These are phyloP conservation scores for Petroica traversi DNA, from an alignment of 2,113 vertebrate species.

Conservation along the genomic window DNA sequence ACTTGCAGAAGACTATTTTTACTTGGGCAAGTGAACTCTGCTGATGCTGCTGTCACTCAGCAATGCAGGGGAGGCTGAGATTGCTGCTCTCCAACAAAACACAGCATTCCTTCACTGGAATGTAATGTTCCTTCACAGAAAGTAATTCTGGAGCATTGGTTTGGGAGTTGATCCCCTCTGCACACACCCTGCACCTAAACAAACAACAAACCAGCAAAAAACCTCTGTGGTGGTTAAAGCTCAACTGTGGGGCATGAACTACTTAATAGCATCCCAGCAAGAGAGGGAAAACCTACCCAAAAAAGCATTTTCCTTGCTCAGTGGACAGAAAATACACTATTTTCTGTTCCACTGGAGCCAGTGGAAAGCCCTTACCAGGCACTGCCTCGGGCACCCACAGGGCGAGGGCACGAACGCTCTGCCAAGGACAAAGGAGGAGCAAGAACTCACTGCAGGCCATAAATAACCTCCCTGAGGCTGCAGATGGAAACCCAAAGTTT, in stretches of 20 bases:
- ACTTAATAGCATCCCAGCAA: background rate
- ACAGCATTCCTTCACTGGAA: background rate
- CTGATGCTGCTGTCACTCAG: background rate
- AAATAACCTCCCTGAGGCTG: background rate
- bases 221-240: background rate
- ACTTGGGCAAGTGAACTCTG: background rate
- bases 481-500: background rate
- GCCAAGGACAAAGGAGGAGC: conserved; percentile 25
- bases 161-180: background rate
- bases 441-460: background rate
- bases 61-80: background rate
- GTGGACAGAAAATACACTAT: background rate
- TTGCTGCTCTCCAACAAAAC: background rate
- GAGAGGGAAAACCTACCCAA: background rate
- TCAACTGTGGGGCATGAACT: background rate
- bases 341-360: background rate
- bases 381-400: background rate
- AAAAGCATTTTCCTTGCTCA: background rate
- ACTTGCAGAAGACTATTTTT: background rate
- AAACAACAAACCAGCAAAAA: background rate
- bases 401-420: background rate
- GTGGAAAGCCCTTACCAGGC: background rate
- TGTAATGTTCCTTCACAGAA: too few species aligned
- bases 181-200: background rate
- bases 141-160: fast-evolving